Evolutionary conservation across 2,113 vertebrate species (phyloP).

Genomic region (Columba livia): DNA sequence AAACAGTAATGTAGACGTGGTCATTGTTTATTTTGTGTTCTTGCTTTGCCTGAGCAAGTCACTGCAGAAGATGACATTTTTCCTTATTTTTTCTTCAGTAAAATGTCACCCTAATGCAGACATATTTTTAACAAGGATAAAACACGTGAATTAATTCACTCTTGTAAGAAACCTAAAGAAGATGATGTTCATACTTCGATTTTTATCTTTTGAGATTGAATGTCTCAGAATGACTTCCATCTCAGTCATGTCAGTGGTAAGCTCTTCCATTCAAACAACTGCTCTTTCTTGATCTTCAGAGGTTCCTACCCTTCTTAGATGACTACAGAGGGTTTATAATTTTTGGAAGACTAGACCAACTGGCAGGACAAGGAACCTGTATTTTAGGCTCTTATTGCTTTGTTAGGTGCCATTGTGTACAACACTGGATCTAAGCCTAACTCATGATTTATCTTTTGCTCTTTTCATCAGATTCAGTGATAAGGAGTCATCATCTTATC

Average conservation of each 20-base stretch:
- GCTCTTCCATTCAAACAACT: neutral
- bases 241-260: neutral
- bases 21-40: constrained; percentile 21
- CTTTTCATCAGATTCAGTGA: neutral
- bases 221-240: neutral
- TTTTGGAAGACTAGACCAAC: neutral
- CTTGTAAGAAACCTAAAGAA: neutral
- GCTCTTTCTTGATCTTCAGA: neutral
- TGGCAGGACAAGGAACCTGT: neutral
- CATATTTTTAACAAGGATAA: neutral
- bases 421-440: neutral
- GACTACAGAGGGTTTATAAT: neutral
- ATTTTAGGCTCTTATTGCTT: neutral
- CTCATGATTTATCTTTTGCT: neutral
- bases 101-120: neutral
- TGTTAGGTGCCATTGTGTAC: neutral
- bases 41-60: constrained; percentile 3
- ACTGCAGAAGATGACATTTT: constrained; percentile 31
- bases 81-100: constrained; percentile 34
- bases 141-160: neutral
- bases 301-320: neutral
- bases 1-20: neutral
- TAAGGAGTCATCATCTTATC: neutral
- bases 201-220: neutral
- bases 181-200: neutral